A percentile compares a stretch with the other conserved stretches of the same genome.
phyloP scores from a whole-genome alignment of 2,797 vertebrate species.

The Channallabes apus region DNA sequence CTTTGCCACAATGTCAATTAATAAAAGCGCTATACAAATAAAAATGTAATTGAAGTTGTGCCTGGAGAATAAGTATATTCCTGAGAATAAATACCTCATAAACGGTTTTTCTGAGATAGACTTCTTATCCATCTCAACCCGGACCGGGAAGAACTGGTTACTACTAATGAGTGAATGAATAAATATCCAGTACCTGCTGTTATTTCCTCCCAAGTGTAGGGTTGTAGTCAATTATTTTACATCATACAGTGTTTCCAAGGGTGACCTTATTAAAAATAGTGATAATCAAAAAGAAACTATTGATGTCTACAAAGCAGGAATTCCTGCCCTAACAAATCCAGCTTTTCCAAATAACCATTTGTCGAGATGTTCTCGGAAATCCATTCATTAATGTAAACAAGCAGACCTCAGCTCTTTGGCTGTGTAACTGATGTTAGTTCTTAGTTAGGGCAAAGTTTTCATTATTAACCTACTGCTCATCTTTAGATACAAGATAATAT shows the following conservation, averaged over 20 bases:
- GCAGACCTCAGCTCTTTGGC: slow-evolving; percentile 30
- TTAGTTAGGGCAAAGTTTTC: not conserved
- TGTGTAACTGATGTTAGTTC: slow-evolving; percentile 16
- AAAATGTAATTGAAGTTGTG: no score
- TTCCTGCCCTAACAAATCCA: slow-evolving; percentile 50
- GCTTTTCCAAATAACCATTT: slow-evolving; percentile 48
- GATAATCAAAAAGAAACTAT: slow-evolving; percentile 57
- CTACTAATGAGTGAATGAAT: no score
- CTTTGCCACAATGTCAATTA: no score
- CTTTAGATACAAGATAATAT: not conserved
- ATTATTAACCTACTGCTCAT: not conserved
- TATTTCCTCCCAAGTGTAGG: not conserved
- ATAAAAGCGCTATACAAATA: no score
- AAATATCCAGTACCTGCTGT: not conserved
- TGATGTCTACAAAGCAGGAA: slow-evolving; percentile 51
- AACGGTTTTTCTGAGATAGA: not conserved
- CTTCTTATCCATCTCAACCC: not conserved
- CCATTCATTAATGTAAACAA: slow-evolving; percentile 41
- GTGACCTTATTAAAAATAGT: slow-evolving; percentile 28
- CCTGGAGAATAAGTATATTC: not conserved
- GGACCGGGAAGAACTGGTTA: not conserved
- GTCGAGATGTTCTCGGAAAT: slow-evolving; percentile 37
- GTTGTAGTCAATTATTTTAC: not conserved
- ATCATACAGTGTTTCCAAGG: not conserved
- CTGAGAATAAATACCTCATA: not conserved